phyloP scores from a whole-genome alignment of 2,797 vertebrate species.

The Rhodeus uyekii region DNA sequence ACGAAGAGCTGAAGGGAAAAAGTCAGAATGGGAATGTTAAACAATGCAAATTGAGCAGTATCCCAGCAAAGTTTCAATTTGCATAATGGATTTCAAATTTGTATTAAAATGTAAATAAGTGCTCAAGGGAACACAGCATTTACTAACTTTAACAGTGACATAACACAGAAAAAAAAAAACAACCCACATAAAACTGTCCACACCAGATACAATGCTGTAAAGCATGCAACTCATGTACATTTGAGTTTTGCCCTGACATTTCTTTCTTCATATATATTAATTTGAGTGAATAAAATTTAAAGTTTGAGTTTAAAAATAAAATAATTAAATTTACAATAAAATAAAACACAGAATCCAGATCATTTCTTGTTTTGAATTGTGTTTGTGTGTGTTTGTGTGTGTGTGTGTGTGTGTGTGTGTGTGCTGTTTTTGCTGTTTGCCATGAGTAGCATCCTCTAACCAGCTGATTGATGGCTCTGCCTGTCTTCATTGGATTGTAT shows the following conservation, averaged over 20 bases:
- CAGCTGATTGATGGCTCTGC: neutral
- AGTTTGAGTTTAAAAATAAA: neutral
- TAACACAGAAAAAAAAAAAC: neutral
- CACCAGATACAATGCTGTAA: neutral
- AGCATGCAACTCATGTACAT: neutral
- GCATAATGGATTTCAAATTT: constrained; percentile 25
- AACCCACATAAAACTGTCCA: neutral
- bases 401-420: neutral
- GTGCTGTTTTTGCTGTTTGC: neutral
- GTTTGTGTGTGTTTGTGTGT: neutral
- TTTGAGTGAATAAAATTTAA: neutral
- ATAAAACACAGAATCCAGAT: neutral
- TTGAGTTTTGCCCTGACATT: neutral
- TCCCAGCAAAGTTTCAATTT: constrained; percentile 14
- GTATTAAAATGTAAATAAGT: constrained; percentile 1
- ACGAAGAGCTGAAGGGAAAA: constrained; percentile 82
- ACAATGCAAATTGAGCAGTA: constrained; percentile 35
- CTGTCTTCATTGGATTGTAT: neutral
- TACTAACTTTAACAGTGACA: neutral
- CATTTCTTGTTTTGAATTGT: neutral
- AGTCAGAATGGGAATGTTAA: constrained; percentile 60
- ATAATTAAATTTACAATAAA: neutral
- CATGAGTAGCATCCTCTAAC: neutral
- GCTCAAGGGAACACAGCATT: neutral
- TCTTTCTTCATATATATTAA: neutral